Conservation (phyloP, 2,113 vertebrate genomes). For the Galeopterus variegatus region DNA sequence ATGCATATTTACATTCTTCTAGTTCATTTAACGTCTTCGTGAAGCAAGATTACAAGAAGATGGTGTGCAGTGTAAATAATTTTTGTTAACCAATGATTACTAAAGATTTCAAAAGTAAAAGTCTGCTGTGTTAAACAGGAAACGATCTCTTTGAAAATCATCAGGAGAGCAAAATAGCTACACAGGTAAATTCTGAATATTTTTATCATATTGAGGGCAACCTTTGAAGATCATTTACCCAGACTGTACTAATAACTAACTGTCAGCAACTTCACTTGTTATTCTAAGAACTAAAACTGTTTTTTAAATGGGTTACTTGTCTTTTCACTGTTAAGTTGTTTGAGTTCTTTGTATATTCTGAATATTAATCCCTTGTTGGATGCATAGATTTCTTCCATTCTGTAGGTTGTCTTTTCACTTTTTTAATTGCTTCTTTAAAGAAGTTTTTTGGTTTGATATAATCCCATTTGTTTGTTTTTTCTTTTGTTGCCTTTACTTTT, state of each 20-base stretch:
- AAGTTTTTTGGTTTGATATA: too few relatives aligned
- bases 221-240: slow-evolving; percentile 22
- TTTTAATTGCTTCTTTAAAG: too few relatives aligned
- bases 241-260: slow-evolving; percentile 8
- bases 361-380: too few relatives aligned
- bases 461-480: too few relatives aligned
- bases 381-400: too few relatives aligned
- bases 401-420: too few relatives aligned
- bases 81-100: neutral
- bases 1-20: neutral
- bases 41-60: slow-evolving; percentile 34
- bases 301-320: too few relatives aligned
- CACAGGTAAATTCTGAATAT: slow-evolving; percentile 34
- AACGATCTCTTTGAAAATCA: neutral
- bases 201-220: slow-evolving; percentile 37
- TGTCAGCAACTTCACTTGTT: slow-evolving; percentile 31
- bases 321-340: too few relatives aligned
- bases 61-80: neutral
- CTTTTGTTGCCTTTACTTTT: too few relatives aligned
- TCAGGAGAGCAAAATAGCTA: neutral
- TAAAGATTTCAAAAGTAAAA: slow-evolving; percentile 36
- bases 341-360: too few relatives aligned
- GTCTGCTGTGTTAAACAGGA: neutral
- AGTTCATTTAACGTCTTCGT: neutral
- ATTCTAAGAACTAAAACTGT: slow-evolving; percentile 56